These are phyloP conservation scores for Hucho hucho DNA, from an alignment of 2,113 vertebrate species.

Conservation along the genomic window DNA sequence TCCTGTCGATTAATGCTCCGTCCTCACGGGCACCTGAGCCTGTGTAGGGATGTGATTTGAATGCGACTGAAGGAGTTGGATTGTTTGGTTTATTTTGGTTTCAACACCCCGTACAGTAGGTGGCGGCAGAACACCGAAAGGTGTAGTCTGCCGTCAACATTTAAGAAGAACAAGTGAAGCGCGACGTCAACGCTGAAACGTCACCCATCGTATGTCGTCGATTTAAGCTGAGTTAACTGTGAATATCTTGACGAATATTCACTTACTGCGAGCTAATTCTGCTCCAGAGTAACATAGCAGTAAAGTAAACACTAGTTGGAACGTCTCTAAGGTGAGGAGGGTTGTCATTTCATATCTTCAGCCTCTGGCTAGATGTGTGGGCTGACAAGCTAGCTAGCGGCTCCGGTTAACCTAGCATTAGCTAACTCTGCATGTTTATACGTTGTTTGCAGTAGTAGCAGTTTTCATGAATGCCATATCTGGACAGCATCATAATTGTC, in stretches of 20 bases:
- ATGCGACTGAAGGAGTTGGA: no score
- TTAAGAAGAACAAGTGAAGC: no score
- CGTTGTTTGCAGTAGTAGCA: background rate
- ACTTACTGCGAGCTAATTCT: background rate
- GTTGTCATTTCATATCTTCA: background rate
- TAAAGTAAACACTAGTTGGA: background rate
- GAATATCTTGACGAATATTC: background rate
- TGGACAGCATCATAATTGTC: no score
- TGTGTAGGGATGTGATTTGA: no score
- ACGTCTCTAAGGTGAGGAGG: background rate
- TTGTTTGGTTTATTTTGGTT: no score
- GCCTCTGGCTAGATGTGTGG: background rate
- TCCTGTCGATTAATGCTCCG: no score
- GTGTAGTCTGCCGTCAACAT: no score
- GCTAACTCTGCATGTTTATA: background rate
- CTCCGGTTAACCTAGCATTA: background rate
- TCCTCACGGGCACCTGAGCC: no score
- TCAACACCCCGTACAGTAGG: no score
- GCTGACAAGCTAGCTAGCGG: background rate
- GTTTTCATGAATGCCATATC: no score
- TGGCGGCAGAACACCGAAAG: no score
- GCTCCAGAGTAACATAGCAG: rapidly evolving
- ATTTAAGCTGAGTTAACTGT: background rate
- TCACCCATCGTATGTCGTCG: background rate
- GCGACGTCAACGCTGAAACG: background rate